Base-by-base conservation (phyloP, 2,113 vertebrate genomes). In the Merops nubicus region DNA sequence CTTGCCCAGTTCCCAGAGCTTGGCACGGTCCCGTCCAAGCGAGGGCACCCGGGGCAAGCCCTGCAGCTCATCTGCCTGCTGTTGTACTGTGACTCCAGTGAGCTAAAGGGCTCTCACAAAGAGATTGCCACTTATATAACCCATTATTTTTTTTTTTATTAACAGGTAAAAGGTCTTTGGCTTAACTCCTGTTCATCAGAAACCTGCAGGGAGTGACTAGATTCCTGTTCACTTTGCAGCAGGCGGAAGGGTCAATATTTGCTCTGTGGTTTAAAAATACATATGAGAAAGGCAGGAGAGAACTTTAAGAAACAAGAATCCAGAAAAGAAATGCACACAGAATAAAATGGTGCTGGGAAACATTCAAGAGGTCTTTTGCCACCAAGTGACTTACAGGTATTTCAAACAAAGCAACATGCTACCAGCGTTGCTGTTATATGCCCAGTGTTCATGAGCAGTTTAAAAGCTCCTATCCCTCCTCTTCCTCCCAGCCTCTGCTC, bases 181-280 rank as follows among this genome's bases (percentile, higher is more conserved):
- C 84, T 96, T 89, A 75, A 82, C 53, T 93, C 92, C 75, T 92
- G 23, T 69, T 90, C 82, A 59, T 80, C 94, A 94, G 50, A 89
- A 72, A 54, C 34, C 85, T 65, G 36, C 6, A 74, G 94, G 92
- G 87, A 94, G 89, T 91, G 91, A 90, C 78, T 43, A 75, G 74
- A 95, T 94, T 94, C 94, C 87, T 95, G 87, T 85, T 96, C 93
- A 57, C 67, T 96, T 72, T 4, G 31, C 74, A 56, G 57, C 19
- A 78, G 81, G 91, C 1, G 2, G 93, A 91, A 96, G 91, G 81
- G 91, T 96, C 95, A 97, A 95, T 94, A 96, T 97, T 97, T 97
- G 91, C 76, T 51, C 73, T 91, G 81, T 6, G 34, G 54, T 93
- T 96, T 94, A 87, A 96, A 96, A 92, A 92, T 22, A 91, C 67